phyloP scores from a whole-genome alignment of 2,888 invertebrate genomes.

The Coecobrya sp. region DNA sequence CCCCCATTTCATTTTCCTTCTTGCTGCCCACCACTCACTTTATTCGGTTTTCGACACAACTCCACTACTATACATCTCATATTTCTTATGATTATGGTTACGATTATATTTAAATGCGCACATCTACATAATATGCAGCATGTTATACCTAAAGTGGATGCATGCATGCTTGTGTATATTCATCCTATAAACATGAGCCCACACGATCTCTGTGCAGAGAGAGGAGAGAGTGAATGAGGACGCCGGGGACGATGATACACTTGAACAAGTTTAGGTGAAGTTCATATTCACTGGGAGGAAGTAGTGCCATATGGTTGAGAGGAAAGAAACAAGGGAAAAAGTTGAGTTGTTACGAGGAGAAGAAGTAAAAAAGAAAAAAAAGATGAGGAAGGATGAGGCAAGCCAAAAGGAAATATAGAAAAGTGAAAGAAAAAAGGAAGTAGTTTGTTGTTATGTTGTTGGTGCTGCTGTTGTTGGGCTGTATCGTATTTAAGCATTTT shows the following conservation, averaged over 20 bases:
- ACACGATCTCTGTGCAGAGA: not conserved
- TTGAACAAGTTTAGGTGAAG: slow-evolving; percentile 65
- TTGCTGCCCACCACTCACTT: not conserved
- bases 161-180: not conserved
- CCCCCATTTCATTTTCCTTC: not conserved
- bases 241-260: slow-evolving; percentile 41
- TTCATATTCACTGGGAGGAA: slow-evolving; percentile 57
- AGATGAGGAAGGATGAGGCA: slow-evolving; percentile 37
- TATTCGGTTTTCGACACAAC: not conserved
- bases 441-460: slow-evolving; percentile 37
- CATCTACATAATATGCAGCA: not conserved
- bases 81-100: slow-evolving; percentile 23
- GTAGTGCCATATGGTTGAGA: slow-evolving; percentile 59
- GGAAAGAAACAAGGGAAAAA: slow-evolving; percentile 38
- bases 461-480: slow-evolving; percentile 5
- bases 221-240: slow-evolving; percentile 17
- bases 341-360: slow-evolving; percentile 38
- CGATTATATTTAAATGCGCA: slow-evolving; percentile 13
- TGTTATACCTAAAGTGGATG: not conserved
- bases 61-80: not conserved
- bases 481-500: slow-evolving; percentile 21
- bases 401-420: slow-evolving; percentile 42
- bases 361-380: not conserved
- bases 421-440: not conserved
- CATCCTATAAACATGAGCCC: not conserved